Base-by-base conservation (phyloP, 2,888 invertebrate genomes). In the Eupithecia vulgata region DNA sequence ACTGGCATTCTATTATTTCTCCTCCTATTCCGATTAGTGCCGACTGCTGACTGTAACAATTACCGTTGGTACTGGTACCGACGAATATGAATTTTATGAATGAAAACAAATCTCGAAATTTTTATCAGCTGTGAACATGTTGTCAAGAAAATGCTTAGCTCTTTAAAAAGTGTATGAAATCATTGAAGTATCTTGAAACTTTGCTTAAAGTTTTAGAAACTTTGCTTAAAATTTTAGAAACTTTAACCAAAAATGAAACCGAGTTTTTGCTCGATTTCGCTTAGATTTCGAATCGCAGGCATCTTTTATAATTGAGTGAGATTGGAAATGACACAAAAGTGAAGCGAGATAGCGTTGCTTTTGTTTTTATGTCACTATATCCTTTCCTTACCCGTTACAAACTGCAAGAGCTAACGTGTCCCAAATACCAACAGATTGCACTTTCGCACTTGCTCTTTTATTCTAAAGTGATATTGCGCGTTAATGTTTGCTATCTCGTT, bases 391-490 rank as follows among this genome's bases (percentile, higher is more conserved):
- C 64, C 81, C 80, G 80, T 80, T 83, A 85, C 73, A 75, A 80
- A 74, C 76, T 76, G 80, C 81, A 81, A 84, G 82, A 81, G 82
- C 79, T 80, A 83, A 83, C 85, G 82, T 80, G 83, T 77, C 77
- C 82, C 80, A 81, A 85, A 84, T 84, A 85, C 82, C 76, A 80
- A 76, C 78, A 78, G 81, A 83, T 84, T 84, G 82, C 85, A 83
- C 85, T 83, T 85, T 84, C 57, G n/a, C 57, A 25, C 57, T 21
- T 85, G 85, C 85, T 84, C 82, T 82, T 83, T 82, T 79, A 83
- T 84, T 76, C 77, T 78, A 76, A 76, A 74, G 76, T 76, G 77
- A 75, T 78, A 79, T 78, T 71, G 72, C 76, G 67, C 70, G 70
- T 76, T 57, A 57, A 25, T 57, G 13, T 77, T 75, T 66, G 61